Base-by-base conservation (phyloP, 2,113 vertebrate species). In the Pluvianellus socialis region DNA sequence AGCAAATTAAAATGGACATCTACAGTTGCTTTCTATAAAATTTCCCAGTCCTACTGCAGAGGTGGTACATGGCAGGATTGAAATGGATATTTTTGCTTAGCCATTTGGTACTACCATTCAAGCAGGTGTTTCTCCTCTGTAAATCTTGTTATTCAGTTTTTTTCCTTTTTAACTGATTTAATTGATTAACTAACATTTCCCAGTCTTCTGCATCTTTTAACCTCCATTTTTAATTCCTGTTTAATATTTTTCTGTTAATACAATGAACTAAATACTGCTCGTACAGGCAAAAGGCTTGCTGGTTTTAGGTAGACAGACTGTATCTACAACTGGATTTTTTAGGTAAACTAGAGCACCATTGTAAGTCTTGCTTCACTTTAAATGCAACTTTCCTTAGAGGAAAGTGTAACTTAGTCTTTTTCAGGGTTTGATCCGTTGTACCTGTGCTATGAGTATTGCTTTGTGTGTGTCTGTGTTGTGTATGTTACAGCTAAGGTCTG, bases 1-100 rank as follows among this genome's bases (percentile, higher is more conserved):
- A 32, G 21, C 10, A 94, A 92, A 81, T 94, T 84, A 79, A 89
- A 91, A 67, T 68, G 38, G 65, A 35, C 49, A 40, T 52, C 14
- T 89, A 4, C 24, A 80, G 13, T 67, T 86, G 12, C 38, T 59
- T 74, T 44, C 27, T 68, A 18, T 23, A 47, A 77, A 74, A 22
- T 77, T 83, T 86, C 20, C 15, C 10, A 32, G 0, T 77, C 22
- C 33, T 92, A 0, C 15, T 32, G n/a, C 30, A 33, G 28, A 84
- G 38, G 10, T 80, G 24, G 9, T 83, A 50, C 2, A 3, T 71
- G 59, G 53, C n/a, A 68, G 26, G 40, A 63, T 22, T 50, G 42
- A 88, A 65, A 49, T 47, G 6, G 4, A 17, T 55, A 4, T 5
- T 27, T 66, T 67, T 91, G 42, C 38, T 6, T 20, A 53, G 28